A percentile compares a stretch with the other conserved stretches of the same genome.
phyloP scores from a whole-genome alignment of 2,113 vertebrate species.

The Bolborhynchus lineola region DNA sequence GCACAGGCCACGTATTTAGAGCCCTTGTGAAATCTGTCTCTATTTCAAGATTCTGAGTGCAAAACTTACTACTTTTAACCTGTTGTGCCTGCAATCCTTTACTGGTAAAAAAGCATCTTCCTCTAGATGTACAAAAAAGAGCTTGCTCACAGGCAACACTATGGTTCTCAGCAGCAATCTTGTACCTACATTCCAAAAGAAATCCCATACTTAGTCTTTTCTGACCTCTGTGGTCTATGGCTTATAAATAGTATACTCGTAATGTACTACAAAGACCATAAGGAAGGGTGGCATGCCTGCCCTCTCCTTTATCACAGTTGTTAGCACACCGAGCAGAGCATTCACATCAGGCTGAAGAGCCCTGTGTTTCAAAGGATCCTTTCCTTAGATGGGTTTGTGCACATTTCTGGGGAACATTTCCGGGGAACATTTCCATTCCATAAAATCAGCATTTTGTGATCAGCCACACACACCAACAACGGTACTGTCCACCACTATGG shows the following conservation, averaged over 20 bases:
- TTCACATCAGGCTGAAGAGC: neutral
- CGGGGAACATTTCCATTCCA: neutral
- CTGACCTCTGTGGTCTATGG: neutral
- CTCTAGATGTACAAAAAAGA: neutral
- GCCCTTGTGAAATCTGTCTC: neutral
- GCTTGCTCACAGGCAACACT: neutral
- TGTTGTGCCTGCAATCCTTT: neutral
- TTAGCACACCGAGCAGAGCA: neutral
- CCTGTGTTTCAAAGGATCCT: neutral
- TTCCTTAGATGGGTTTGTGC: neutral
- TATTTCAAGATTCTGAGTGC: neutral
- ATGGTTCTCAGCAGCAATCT: neutral
- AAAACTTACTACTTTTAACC: neutral
- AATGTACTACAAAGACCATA: neutral
- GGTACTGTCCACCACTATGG: neutral
- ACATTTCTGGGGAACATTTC: neutral
- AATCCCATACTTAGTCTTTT: neutral
- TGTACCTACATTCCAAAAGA: neutral
- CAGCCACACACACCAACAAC: neutral
- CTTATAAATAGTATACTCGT: neutral
- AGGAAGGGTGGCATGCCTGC: neutral
- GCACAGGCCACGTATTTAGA: neutral
- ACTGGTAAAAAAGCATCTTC: neutral
- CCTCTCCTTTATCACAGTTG: neutral
- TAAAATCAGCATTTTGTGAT: neutral